phyloP scores from a whole-genome alignment of 2,888 invertebrate genomes.

The Falcaria lacertinaria region DNA sequence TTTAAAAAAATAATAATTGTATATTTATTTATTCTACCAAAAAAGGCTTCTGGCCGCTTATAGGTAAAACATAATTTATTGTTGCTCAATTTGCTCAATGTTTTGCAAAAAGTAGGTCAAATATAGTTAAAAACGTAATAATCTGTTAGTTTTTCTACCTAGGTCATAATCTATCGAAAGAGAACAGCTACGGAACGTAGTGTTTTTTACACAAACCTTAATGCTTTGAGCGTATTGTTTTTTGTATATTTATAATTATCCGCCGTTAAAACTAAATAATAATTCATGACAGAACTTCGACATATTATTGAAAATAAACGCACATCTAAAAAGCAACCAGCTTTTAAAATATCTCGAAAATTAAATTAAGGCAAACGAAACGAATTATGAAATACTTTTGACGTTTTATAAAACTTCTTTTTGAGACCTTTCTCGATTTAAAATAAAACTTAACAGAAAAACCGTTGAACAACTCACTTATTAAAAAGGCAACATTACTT shows the following conservation, averaged over 20 bases:
- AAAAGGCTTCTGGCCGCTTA: conserved; percentile 47
- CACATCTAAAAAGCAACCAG: conserved; percentile 33
- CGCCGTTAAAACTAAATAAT: not conserved
- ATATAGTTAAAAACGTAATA: conserved; percentile 22
- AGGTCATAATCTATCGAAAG: conserved; percentile 22
- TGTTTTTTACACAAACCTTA: conserved; percentile 9
- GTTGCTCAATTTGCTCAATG: conserved; percentile 72
- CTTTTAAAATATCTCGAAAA: conserved; percentile 25
- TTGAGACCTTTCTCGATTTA: conserved; percentile 12
- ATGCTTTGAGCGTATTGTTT: not conserved
- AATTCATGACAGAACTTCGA: conserved; percentile 19
- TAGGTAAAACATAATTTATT: conserved; percentile 47
- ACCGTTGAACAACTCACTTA: too few relatives aligned
- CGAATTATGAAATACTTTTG: conserved; percentile 30
- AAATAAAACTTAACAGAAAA: too few relatives aligned
- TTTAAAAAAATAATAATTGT: conserved; percentile 8
- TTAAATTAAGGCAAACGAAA: conserved; percentile 34
- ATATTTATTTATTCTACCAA: conserved; percentile 20
- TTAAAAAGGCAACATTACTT: too few relatives aligned
- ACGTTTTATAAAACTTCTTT: conserved; percentile 5
- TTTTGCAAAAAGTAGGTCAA: conserved; percentile 49
- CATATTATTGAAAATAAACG: conserved; percentile 45
- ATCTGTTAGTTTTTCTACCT: conserved; percentile 47
- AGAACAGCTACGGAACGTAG: conserved; percentile 13
- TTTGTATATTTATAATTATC: not conserved